Conservation (phyloP, 2,113 vertebrate species). For the Carassius gibelio region DNA sequence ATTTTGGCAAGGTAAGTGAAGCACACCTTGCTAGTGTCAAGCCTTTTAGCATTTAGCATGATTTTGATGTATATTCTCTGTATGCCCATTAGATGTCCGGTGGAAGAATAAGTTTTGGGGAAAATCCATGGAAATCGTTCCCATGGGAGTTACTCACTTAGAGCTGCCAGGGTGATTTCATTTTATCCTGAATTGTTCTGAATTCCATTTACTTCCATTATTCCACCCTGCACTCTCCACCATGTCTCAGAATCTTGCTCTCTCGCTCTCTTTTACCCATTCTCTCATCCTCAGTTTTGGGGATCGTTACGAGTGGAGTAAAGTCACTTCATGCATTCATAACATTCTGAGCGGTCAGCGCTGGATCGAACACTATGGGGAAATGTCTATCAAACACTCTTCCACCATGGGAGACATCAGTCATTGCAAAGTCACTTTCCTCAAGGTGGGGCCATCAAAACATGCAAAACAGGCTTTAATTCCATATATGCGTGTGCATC, state of each 20-base stretch:
- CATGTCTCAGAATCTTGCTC: not conserved
- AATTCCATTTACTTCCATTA: not conserved
- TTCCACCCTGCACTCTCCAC: not conserved
- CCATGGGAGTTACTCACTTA: slow-evolving; percentile 89
- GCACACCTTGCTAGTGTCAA: not conserved
- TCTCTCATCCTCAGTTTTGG: slow-evolving; percentile 71
- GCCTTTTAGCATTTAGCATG: not conserved
- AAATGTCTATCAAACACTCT: slow-evolving; percentile 89
- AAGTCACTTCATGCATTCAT: slow-evolving; percentile 97
- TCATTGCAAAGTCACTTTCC: slow-evolving; percentile 92
- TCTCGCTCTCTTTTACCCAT: not conserved
- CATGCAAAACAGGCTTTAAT: not conserved
- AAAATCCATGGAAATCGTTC: slow-evolving; percentile 98
- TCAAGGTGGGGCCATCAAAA: slow-evolving; percentile 80
- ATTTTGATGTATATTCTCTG: not conserved
- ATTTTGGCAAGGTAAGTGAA: slow-evolving; percentile 91
- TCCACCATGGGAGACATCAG: slow-evolving; percentile 76
- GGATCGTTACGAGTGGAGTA: slow-evolving; percentile 96
- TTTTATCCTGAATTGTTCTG: not conserved
- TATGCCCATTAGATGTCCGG: slow-evolving; percentile 82
- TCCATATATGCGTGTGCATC: not conserved
- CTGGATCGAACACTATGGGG: slow-evolving; percentile 98
- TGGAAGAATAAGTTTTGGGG: slow-evolving; percentile 99
- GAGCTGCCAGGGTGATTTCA: slow-evolving; percentile 85
- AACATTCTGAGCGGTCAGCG: slow-evolving; percentile 97